Percentiles rank a stretch among this genome's conserved stretches.
These are phyloP conservation scores for Lepisosteus osseus DNA, from an alignment of 2,113 vertebrate species.

Conservation along the genomic window DNA sequence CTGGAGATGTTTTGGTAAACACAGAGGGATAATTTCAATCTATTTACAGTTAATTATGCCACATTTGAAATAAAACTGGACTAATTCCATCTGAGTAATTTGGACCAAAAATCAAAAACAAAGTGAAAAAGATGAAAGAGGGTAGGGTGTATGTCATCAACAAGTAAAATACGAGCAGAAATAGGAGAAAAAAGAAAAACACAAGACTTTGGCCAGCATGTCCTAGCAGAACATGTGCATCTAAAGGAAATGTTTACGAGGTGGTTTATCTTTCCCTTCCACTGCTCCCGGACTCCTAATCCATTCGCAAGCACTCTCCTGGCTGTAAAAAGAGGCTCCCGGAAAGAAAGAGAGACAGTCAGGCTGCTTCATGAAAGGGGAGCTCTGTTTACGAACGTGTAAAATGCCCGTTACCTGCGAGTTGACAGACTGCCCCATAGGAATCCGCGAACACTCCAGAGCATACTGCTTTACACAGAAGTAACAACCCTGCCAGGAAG, in stretches of 20 bases:
- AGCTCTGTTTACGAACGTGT: background rate
- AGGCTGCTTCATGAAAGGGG: background rate
- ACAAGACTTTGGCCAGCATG: background rate
- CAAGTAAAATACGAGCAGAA: no score
- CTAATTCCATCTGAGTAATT: constrained; percentile 18
- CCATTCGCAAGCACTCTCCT: no score
- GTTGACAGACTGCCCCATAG: constrained; percentile 96
- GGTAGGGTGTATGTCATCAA: background rate
- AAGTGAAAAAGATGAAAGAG: background rate
- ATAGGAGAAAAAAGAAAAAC: background rate
- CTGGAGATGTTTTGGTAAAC: constrained; percentile 34
- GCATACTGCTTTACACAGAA: constrained; percentile 98
- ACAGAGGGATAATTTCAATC: constrained; percentile 31
- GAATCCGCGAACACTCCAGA: constrained; percentile 92
- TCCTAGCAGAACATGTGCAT: no score
- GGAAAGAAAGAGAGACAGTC: background rate
- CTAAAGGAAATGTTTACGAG: no score
- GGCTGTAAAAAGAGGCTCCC: background rate
- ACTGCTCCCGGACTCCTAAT: no score
- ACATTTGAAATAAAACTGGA: constrained; percentile 29
- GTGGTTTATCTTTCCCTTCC: no score
- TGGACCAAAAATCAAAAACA: background rate
- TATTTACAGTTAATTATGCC: constrained; percentile 42
- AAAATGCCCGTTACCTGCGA: constrained; percentile 81
- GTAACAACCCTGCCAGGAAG: constrained; percentile 82